phyloP scores from a whole-genome alignment of 2,888 invertebrate genomes.

The Heliconius ethilla region DNA sequence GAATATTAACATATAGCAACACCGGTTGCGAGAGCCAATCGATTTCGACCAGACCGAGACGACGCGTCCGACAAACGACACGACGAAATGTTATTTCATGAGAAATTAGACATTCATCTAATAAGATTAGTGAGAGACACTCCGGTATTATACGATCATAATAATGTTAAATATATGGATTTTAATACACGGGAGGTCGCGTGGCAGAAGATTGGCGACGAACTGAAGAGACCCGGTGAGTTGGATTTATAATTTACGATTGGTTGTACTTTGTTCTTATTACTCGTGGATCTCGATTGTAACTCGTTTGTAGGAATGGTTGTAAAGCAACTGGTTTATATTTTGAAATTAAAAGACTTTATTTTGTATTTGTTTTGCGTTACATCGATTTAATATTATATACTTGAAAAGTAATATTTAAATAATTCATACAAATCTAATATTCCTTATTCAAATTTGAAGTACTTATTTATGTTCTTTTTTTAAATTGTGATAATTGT shows the following conservation, averaged over 20 bases:
- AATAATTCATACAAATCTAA: no score
- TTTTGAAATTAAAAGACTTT: no score
- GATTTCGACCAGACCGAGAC: conserved; percentile 41
- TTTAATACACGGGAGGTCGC: conserved; percentile 72
- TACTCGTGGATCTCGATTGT: conserved; percentile 33
- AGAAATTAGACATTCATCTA: conserved; percentile 63
- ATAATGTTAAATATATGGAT: conserved; percentile 70
- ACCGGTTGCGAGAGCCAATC: conserved; percentile 34
- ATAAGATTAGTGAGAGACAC: conserved; percentile 65
- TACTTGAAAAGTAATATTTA: no score
- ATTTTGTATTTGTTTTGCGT: not conserved
- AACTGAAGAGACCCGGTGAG: conserved; percentile 69
- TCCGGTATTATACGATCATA: conserved; percentile 67
- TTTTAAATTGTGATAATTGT: no score
- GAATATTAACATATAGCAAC: conserved; percentile 28
- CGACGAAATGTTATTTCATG: conserved; percentile 49
- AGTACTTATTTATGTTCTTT: no score
- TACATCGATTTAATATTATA: no score
- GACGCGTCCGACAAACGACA: conserved; percentile 39
- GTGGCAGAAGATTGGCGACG: conserved; percentile 77
- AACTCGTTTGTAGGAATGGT: conserved; percentile 5
- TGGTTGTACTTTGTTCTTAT: conserved; percentile 33
- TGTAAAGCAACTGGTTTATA: not conserved
- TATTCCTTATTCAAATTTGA: no score
- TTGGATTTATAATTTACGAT: conserved; percentile 54